Percentiles rank a stretch among this genome's conserved stretches.
phyloP scores from a whole-genome alignment of 2,888 invertebrate genomes.

The Eupithecia insigniata region DNA sequence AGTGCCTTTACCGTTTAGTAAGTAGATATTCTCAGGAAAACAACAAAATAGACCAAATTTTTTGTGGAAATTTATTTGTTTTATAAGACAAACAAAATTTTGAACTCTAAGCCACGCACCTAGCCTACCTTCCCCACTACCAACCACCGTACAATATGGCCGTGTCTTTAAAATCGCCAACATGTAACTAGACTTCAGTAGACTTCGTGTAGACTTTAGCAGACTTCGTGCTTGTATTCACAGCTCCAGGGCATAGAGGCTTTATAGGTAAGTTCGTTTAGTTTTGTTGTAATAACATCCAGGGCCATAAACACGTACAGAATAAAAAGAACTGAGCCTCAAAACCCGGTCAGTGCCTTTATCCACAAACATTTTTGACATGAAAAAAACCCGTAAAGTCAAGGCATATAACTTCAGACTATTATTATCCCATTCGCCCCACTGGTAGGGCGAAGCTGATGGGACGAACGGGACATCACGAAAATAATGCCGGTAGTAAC shows the following conservation, averaged over 20 bases:
- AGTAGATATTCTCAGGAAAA: background rate
- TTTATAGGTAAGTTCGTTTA: background rate
- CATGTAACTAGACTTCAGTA: no score
- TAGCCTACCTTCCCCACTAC: no score
- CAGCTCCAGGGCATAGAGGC: background rate
- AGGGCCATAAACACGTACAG: background rate
- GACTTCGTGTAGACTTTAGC: background rate
- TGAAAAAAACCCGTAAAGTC: background rate
- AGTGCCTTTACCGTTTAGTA: background rate
- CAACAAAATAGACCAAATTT: background rate
- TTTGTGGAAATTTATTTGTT: background rate
- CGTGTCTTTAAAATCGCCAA: no score
- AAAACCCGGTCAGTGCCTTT: background rate
- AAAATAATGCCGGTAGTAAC: background rate
- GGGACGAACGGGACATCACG: no score
- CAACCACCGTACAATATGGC: no score
- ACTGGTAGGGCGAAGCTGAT: no score
- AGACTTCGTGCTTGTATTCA: background rate
- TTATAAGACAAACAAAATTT: background rate
- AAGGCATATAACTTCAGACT: no score
- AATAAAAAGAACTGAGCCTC: background rate
- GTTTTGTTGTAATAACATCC: background rate
- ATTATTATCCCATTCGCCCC: no score
- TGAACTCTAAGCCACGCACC: no score
- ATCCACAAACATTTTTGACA: background rate